Conservation (phyloP, 2,113 vertebrate species). For the Indicator indicator region DNA sequence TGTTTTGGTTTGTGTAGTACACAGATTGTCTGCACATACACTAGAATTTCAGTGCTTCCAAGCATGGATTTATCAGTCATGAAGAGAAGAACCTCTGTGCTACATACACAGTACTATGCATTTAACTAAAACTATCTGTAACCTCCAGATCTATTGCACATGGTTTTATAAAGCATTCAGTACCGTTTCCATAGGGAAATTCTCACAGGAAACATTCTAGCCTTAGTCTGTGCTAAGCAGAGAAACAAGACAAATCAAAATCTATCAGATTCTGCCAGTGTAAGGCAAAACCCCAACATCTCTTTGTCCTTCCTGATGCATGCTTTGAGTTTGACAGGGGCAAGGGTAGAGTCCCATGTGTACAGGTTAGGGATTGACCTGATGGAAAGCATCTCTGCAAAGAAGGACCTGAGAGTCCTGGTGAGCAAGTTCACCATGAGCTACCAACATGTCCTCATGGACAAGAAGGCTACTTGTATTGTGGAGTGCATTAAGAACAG, state of each 20-base stretch:
- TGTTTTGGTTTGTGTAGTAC: no score
- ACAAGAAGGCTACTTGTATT: no score
- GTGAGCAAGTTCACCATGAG: no score
- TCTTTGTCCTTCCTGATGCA: background rate
- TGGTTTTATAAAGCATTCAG: background rate
- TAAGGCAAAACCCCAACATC: background rate
- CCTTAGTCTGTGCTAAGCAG: background rate
- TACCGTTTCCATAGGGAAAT: background rate
- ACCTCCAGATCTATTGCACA: background rate
- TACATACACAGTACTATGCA: rapidly evolving
- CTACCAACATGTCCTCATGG: no score
- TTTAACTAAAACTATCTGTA: background rate
- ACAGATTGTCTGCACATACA: background rate
- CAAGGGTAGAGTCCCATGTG: no score
- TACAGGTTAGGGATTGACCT: no score
- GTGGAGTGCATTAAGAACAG: no score
- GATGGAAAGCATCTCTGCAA: no score
- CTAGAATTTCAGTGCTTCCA: background rate
- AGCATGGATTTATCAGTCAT: background rate
- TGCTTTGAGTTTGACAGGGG: no score
- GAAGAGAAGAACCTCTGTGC: background rate
- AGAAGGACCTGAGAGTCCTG: no score
- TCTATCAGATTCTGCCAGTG: background rate
- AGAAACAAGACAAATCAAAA: background rate
- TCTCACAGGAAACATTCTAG: background rate